Conservation (phyloP, 2,113 vertebrate species). For the Laticauda laticaudata region DNA sequence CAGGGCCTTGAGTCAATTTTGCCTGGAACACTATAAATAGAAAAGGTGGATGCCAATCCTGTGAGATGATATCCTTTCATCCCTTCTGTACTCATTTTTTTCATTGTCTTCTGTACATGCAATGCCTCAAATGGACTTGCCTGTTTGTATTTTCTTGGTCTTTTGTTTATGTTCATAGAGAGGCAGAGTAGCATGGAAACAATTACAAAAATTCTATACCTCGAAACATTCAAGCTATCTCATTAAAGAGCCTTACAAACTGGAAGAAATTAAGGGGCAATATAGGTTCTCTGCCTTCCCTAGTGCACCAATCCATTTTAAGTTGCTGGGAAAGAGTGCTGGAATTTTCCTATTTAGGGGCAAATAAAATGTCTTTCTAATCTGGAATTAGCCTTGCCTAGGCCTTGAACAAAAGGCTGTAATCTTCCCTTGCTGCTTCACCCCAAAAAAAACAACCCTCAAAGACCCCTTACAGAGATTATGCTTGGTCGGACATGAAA, state of each 20-base stretch:
- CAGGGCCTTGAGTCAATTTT: neutral
- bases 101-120: neutral
- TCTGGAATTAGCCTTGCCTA: neutral
- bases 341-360: neutral
- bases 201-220: neutral
- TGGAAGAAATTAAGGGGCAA: accelerated
- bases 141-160: neutral
- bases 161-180: neutral
- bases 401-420: neutral
- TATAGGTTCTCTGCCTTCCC: neutral
- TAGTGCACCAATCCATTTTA: neutral
- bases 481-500: neutral
- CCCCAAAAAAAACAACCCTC: neutral
- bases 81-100: neutral
- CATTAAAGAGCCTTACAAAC: too few species aligned
- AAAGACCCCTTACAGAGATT: neutral
- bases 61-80: neutral
- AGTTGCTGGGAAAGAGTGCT: neutral
- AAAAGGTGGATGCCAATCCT: neutral
- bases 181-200: neutral
- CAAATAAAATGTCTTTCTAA: neutral
- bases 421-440: neutral
- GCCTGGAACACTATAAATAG: neutral
- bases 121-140: neutral
- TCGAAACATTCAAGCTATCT: neutral